Evolutionary conservation across 2,797 vertebrate species (phyloP).

Genomic region (Pipistrellus nathusii): DNA sequence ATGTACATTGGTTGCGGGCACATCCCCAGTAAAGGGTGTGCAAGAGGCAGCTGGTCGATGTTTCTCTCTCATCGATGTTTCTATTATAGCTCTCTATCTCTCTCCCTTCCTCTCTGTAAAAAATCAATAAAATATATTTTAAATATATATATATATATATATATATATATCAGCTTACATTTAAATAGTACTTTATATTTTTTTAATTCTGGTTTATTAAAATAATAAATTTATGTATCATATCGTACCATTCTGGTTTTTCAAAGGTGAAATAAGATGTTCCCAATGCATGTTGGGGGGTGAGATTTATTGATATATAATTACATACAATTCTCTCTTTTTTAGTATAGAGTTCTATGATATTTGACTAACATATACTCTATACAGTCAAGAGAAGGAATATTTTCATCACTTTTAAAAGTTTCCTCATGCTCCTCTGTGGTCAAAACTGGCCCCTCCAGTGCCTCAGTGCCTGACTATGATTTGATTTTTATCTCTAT

Average conservation of each 20-base stretch:
- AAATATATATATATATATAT: too few relatives aligned
- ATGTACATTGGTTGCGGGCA: too few relatives aligned
- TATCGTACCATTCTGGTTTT: background rate
- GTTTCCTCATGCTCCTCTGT: background rate
- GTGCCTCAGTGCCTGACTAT: background rate
- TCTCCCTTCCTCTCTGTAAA: too few relatives aligned
- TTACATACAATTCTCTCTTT: background rate
- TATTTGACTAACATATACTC: background rate
- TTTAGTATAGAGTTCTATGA: background rate
- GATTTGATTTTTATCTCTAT: background rate
- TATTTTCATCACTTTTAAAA: background rate
- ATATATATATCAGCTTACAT: background rate
- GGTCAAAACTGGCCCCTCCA: background rate
- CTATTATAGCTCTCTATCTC: too few relatives aligned
- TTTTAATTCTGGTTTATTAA: slow-evolving; percentile 28
- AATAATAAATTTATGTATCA: background rate
- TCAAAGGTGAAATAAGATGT: background rate
- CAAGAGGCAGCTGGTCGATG: too few relatives aligned
- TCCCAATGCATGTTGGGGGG: background rate
- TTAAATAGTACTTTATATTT: background rate
- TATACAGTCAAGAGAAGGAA: background rate
- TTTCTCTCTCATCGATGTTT: too few relatives aligned
- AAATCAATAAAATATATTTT: too few relatives aligned
- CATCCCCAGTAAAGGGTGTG: too few relatives aligned
- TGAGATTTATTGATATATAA: background rate